These are phyloP conservation scores for Opisthograptis luteolata DNA, from an alignment of 2,888 invertebrate genomes.

Conservation along the genomic window DNA sequence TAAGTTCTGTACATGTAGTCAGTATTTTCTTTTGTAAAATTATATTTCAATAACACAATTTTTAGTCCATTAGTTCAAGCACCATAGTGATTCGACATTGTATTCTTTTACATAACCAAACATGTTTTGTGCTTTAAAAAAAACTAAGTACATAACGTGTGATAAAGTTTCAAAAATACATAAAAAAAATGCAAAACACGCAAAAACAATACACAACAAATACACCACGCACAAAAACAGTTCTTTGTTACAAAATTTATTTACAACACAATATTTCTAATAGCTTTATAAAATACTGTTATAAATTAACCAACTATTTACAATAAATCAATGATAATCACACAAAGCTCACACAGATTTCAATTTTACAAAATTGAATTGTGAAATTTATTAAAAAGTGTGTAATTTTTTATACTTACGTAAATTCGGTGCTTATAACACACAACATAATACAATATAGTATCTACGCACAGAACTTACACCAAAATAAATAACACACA, in stretches of 20 bases:
- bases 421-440: conserved; percentile 13
- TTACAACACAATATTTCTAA: conserved; percentile 50
- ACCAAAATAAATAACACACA: conserved; percentile 34
- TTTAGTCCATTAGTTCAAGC: conserved; percentile 43
- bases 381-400: conserved; percentile 40
- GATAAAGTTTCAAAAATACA: conserved; percentile 11
- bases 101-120: neutral
- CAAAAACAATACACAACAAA: conserved; percentile 44
- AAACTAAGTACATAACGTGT: conserved; percentile 6
- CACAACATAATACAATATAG: conserved; percentile 2
- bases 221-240: conserved; percentile 45
- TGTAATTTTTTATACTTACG: conserved; percentile 12
- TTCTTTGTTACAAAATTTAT: conserved; percentile 51
- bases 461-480: conserved; percentile 15
- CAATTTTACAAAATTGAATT: conserved; percentile 48
- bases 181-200: conserved; percentile 35
- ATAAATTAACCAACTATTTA: conserved; percentile 72
- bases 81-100: conserved; percentile 64
- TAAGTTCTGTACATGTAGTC: too few species aligned
- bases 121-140: conserved; percentile 3
- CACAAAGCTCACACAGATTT: conserved; percentile 49
- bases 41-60: conserved; percentile 21
- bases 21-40: conserved; percentile 1
- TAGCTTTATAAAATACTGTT: conserved; percentile 65
- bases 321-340: conserved; percentile 64